Conservation (phyloP, 2,113 vertebrate species). For the Theristicus caerulescens region DNA sequence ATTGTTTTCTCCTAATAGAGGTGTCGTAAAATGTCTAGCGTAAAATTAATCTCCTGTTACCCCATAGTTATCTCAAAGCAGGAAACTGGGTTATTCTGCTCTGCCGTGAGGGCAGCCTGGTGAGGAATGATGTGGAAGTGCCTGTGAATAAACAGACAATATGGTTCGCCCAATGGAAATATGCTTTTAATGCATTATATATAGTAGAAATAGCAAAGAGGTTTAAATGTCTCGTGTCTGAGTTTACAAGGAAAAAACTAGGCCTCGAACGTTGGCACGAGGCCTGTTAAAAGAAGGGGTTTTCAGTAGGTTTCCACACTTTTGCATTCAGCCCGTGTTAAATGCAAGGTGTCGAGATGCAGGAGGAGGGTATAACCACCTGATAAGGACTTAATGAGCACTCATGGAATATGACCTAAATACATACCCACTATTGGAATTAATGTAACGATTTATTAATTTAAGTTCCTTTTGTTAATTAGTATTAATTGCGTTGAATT, state of each 20-base stretch:
- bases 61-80: background rate
- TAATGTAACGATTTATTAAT: background rate
- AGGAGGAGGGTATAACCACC: background rate
- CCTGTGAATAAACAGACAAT: background rate
- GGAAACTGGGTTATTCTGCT: background rate
- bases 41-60: background rate
- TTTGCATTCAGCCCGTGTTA: background rate
- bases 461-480: background rate
- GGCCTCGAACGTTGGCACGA: fast-evolving
- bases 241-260: background rate
- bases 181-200: background rate
- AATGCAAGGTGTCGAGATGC: background rate
- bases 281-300: background rate
- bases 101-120: background rate
- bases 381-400: background rate
- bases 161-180: background rate
- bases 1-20: background rate
- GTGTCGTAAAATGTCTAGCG: background rate
- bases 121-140: background rate
- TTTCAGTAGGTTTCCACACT: background rate
- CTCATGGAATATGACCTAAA: slow-evolving; percentile 1
- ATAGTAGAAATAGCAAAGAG: background rate
- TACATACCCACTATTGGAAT: background rate
- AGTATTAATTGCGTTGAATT: background rate
- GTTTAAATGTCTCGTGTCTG: background rate